These are phyloP conservation scores for Apotomis betuletana DNA, from an alignment of 2,888 invertebrate genomes.

Conservation along the genomic window DNA sequence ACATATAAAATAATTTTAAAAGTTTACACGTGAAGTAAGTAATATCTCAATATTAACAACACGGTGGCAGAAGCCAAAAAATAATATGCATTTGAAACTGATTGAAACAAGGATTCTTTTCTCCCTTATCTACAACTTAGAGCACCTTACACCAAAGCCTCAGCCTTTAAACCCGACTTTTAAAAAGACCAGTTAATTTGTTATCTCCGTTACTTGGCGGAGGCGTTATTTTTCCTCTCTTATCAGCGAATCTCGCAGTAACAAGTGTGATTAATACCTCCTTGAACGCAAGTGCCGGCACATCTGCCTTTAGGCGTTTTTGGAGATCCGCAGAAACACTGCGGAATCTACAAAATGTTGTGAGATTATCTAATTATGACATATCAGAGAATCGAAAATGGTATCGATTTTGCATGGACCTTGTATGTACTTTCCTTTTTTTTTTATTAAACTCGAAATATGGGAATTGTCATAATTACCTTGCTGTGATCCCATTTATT, in stretches of 20 bases:
- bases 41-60: no score
- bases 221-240: slow-evolving; percentile 74
- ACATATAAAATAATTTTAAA: no score
- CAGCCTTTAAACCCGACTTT: slow-evolving; percentile 20
- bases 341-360: not conserved
- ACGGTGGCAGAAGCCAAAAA: no score
- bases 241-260: slow-evolving; percentile 73
- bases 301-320: slow-evolving; percentile 62
- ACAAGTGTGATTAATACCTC: slow-evolving; percentile 76
- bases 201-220: slow-evolving; percentile 63
- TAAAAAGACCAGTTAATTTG: slow-evolving; percentile 63
- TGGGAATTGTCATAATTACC: no score
- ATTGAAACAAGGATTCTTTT: not conserved
- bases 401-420: no score
- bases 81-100: not conserved
- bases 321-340: slow-evolving; percentile 17
- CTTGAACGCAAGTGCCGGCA: slow-evolving; percentile 51
- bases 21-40: no score
- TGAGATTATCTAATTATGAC: not conserved
- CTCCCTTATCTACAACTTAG: slow-evolving; percentile 14
- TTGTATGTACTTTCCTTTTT: no score
- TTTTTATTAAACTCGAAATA: no score
- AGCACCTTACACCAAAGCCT: slow-evolving; percentile 13
- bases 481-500: no score
- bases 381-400: no score